phyloP scores from a whole-genome alignment of 1,140 invertebrate genomes.

The Meloidogyne hapla region DNA sequence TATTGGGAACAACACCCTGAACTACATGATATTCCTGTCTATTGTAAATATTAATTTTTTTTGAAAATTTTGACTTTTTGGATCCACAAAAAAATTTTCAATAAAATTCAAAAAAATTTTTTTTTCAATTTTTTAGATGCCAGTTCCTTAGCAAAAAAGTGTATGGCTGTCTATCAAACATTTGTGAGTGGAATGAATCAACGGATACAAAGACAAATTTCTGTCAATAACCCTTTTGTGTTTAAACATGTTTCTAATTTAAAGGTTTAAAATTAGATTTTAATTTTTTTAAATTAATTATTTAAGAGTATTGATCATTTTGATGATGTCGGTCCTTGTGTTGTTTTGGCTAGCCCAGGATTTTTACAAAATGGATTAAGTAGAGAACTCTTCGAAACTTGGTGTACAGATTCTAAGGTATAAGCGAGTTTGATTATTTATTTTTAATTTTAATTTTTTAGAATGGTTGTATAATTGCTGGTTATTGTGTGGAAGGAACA shows the following conservation, averaged over 20 bases:
- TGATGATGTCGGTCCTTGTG: constrained; percentile 97
- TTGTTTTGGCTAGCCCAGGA: constrained; percentile 97
- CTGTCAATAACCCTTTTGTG: constrained; percentile 97
- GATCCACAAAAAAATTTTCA: neutral
- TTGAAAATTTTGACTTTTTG: no score
- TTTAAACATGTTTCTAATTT: constrained; percentile 98
- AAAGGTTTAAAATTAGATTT: constrained; percentile 72
- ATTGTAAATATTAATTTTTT: constrained; percentile 69
- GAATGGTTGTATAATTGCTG: constrained; percentile 96
- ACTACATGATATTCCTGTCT: constrained; percentile 96
- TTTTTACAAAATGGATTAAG: constrained; percentile 99
- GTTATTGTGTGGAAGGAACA: constrained; percentile 98
- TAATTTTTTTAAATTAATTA: neutral
- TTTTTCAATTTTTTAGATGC: no score
- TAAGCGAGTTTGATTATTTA: constrained; percentile 67
- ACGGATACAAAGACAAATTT: constrained; percentile 88
- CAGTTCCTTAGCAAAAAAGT: constrained; percentile 96
- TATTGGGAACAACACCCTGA: constrained; percentile 95
- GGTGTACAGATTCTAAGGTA: constrained; percentile 72
- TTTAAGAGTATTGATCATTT: constrained; percentile 93
- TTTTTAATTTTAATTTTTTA: constrained; percentile 78
- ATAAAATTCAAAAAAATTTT: neutral
- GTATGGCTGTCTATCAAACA: constrained; percentile 99
- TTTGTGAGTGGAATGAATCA: constrained; percentile 99
- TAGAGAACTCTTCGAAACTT: constrained; percentile 92